Evolutionary conservation across 2,797 vertebrate species (phyloP), one percentile per base, ranked within the genome.

Genomic region (Squalus acanthias): DNA sequence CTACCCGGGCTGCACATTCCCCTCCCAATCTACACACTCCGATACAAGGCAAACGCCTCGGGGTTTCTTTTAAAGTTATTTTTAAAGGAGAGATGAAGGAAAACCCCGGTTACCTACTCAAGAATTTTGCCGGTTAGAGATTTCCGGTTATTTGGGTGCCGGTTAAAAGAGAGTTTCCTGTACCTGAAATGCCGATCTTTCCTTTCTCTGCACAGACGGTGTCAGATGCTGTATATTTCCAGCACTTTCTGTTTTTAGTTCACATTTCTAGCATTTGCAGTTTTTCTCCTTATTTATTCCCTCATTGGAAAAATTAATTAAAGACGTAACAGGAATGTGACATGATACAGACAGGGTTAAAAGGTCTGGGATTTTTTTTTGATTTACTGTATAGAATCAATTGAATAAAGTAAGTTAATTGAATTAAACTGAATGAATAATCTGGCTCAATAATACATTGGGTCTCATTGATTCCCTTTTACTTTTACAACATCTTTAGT

Each of bases 401-500:
- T 33, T n/a, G 63, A 67, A 93, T 93, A 93, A 93, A 39, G 13
- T 93, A 93, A n/a, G 17, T 67, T 93, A 93, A 93, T 93, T 93
- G 60, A 93, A 67, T 67, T 93, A 93, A 92, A 67, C 63, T n/a
- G n/a, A 93, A 89, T 13, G 53, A 60, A 67, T 93, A 67, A 39
- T 93, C 63, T n/a, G n/a, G 60, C 12, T 92, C 60, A 93, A 39
- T 20, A 67, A 39, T 65, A n/a, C 15, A 93, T 39, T 67, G 91
- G 91, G 20, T 67, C 7, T 91, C 63, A 67, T 93, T 93, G 91
- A 93, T 67, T 63, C n/a, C n/a, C 33, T 24, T 93, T 93, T 20
- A 39, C 6, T 33, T 67, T 93, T 93, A 39, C 91, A 93, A 22
- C 6, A 0, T 13, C 22, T 63, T 92, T 65, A 92, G n/a, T 92